phyloP scores from a whole-genome alignment of 2,113 vertebrate species.

The Oryzias woworae region DNA sequence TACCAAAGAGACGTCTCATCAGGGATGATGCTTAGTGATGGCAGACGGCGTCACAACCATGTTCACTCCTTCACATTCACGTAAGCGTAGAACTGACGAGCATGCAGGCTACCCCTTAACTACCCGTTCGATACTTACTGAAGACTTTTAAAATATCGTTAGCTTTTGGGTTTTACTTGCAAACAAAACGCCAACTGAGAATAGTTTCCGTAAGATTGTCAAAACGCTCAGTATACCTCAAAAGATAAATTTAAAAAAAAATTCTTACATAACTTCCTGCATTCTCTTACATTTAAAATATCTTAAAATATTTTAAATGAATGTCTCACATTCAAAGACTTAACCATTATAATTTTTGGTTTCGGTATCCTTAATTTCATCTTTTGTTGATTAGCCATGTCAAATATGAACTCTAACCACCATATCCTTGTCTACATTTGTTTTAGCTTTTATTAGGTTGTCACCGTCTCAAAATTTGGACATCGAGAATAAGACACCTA shows the following conservation, averaged over 20 bases:
- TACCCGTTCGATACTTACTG: slow-evolving; percentile 27
- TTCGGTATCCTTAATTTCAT: too few species aligned
- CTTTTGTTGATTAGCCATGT: too few species aligned
- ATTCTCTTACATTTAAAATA: too few species aligned
- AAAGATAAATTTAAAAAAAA: neutral
- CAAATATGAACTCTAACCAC: too few species aligned
- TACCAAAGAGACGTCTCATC: slow-evolving; percentile 78
- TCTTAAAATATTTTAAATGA: too few species aligned
- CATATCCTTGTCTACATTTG: too few species aligned
- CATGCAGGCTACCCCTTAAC: slow-evolving; percentile 32
- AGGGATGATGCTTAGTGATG: slow-evolving; percentile 64
- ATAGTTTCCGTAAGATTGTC: neutral
- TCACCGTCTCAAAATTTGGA: too few species aligned
- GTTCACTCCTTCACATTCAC: slow-evolving; percentile 82
- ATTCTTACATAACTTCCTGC: neutral
- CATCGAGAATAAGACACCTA: too few species aligned
- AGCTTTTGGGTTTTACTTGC: neutral
- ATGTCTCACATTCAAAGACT: too few species aligned
- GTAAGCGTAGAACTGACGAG: slow-evolving; percentile 75
- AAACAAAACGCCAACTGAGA: neutral
- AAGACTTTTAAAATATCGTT: neutral
- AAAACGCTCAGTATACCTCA: slow-evolving; percentile 34
- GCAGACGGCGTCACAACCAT: slow-evolving; percentile 46
- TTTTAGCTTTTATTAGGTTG: too few species aligned
- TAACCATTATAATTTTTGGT: too few species aligned